phyloP scores from a whole-genome alignment of 2,888 invertebrate genomes.

The Noctua fimbriata region DNA sequence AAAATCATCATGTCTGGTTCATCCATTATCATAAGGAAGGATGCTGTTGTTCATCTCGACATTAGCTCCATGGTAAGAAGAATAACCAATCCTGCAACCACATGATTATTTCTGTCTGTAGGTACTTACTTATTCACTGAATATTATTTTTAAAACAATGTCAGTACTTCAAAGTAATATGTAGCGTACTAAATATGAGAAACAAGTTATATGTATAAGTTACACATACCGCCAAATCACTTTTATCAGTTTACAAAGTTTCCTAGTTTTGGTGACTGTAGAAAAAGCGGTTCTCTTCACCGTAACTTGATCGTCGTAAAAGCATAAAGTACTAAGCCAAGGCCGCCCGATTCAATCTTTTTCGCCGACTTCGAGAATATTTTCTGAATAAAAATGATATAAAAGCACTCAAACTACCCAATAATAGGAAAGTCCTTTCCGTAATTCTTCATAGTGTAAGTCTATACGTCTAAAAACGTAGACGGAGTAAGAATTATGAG shows the following conservation, averaged over 20 bases:
- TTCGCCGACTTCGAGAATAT: background rate
- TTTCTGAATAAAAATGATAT: slow-evolving; percentile 28
- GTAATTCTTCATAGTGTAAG: slow-evolving; percentile 51
- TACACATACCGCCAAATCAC: slow-evolving; percentile 22
- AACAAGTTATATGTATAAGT: slow-evolving; percentile 15
- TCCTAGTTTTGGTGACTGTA: slow-evolving; percentile 2
- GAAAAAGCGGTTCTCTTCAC: slow-evolving; percentile 5
- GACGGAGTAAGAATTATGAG: slow-evolving; percentile 66
- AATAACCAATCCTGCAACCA: background rate
- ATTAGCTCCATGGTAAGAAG: background rate
- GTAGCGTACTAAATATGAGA: slow-evolving; percentile 2
- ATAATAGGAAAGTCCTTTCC: slow-evolving; percentile 39
- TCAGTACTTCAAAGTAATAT: background rate
- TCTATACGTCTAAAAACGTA: slow-evolving; percentile 54
- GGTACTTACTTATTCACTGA: background rate
- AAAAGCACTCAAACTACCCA: slow-evolving; percentile 29
- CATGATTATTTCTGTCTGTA: background rate
- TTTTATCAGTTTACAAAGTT: slow-evolving; percentile 31
- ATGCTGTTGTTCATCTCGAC: background rate
- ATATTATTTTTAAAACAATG: background rate
- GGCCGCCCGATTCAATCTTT: slow-evolving; percentile 22
- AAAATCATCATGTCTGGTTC: background rate
- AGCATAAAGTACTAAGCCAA: slow-evolving; percentile 20
- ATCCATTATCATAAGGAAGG: background rate
- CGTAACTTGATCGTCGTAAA: slow-evolving; percentile 37